A percentile compares a stretch with the other conserved stretches of the same genome.
These are phyloP conservation scores for Parapsyche elsis DNA, from an alignment of 1,140 invertebrate genomes.

Conservation along the genomic window DNA sequence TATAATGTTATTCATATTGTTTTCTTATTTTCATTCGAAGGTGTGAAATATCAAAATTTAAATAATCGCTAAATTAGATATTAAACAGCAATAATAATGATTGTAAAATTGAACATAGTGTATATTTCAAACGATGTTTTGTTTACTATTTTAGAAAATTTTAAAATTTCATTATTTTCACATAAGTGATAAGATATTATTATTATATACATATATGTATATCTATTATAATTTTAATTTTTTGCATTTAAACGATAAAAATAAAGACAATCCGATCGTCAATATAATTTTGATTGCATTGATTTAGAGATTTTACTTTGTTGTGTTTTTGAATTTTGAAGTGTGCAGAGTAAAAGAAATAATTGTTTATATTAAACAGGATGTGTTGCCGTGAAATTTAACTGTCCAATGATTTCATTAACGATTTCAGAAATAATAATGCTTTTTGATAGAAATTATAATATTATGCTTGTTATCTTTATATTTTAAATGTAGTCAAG, in stretches of 20 bases:
- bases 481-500: constrained; percentile 2
- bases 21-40: constrained; percentile 4
- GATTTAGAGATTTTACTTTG: neutral
- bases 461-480: neutral
- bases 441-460: neutral
- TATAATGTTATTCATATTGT: neutral
- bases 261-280: neutral
- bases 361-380: constrained; percentile 26
- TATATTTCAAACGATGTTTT: constrained; percentile 25
- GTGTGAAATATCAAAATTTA: constrained; percentile 3
- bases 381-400: neutral
- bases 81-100: constrained; percentile 33
- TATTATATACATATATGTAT: neutral
- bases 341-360: neutral
- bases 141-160: constrained; percentile 4
- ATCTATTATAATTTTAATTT: constrained; percentile 13
- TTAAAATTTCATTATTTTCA: constrained; percentile 21
- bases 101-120: constrained; percentile 33
- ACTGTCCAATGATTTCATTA: neutral
- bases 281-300: neutral
- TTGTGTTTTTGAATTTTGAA: neutral
- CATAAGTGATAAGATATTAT: neutral
- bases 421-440: neutral
- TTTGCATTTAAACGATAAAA: neutral
- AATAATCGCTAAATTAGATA: constrained; percentile 19